Evolutionary conservation across 2,888 invertebrate genomes (phyloP), one percentile per base, ranked within the genome.

Genomic region (Dicyrtoma fusca): DNA sequence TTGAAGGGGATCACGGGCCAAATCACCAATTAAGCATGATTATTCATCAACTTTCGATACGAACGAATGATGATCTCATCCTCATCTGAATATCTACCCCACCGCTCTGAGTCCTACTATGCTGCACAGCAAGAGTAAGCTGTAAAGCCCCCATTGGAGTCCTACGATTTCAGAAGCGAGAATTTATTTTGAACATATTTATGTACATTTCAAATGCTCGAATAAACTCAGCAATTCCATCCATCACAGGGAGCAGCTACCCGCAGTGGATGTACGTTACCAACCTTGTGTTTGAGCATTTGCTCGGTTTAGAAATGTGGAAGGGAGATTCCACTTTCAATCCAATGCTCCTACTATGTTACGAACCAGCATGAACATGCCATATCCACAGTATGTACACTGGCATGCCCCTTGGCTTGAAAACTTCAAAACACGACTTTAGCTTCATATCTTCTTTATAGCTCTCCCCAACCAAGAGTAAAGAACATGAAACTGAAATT

Each of bases 21-120:
- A 77, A 77, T 77, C 76, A 77, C 77, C 77, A 77, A 77, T 76
- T 76, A 76, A 74, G 70, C 73, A 77, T 77, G 76, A 77, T 75
- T 77, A 77, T 76, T 77, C 76, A 76, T 77, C 77, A 76, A 73
- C 69, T 72, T 63, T 57, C 68, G 57, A 68, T 68, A 55, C 57
- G 55, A 57, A 49, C 21, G 57, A 34, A 57, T 57, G 68, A 68
- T 68, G 68, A 68, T 68, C 68, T 68, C 68, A 68, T 68, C 68
- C 57, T 68, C 57, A 65, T 65, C 65, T 49, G 44, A 61, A 34
- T 34, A 34, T 53, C 11, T 53, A 53, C 55, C 53, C 53, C 53
- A 53, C 2, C 21, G 19, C 53, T 19, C 53, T 19, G 6, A 3
- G 8, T 53, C 53, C 21, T 19, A 53, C 19, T 53, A 53, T 34